phyloP scores from a whole-genome alignment of 2,888 invertebrate genomes.

The Megamerina dolium region DNA sequence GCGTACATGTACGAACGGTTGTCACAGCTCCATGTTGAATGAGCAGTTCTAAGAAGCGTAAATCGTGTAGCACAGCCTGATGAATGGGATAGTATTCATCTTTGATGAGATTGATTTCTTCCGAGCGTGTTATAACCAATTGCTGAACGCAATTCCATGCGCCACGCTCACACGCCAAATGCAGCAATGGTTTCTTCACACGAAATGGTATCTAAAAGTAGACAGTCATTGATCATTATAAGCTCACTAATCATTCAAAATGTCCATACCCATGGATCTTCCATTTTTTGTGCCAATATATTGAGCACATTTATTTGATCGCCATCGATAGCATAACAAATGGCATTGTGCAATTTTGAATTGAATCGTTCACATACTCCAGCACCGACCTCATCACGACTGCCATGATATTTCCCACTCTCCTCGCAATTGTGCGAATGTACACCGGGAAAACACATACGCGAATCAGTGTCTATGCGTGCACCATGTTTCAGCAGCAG shows the following conservation, averaged over 20 bases:
- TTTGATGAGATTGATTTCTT: constrained; percentile 65
- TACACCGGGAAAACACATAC: constrained; percentile 70
- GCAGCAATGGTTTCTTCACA: constrained; percentile 58
- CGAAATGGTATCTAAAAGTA: constrained; percentile 50
- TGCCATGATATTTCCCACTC: constrained; percentile 56
- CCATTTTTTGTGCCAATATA: constrained; percentile 60
- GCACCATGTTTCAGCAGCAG: constrained; percentile 64
- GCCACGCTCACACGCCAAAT: constrained; percentile 64
- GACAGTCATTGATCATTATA: no score
- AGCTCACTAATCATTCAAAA: no score
- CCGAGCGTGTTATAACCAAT: constrained; percentile 58
- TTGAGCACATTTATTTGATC: constrained; percentile 65
- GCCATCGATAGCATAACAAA: constrained; percentile 67
- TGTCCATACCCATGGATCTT: constrained; percentile 59
- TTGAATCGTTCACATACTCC: constrained; percentile 36
- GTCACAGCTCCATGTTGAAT: constrained; percentile 65
- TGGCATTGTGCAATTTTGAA: constrained; percentile 61
- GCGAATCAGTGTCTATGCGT: constrained; percentile 62
- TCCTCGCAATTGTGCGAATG: constrained; percentile 67
- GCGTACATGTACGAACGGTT: constrained; percentile 62
- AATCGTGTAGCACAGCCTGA: constrained; percentile 66
- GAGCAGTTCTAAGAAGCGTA: constrained; percentile 60
- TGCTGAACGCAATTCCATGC: constrained; percentile 68
- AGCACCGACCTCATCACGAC: constrained; percentile 51
- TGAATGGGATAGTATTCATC: constrained; percentile 76